Conservation (phyloP, 2,888 invertebrate genomes). For the Hirtodrosophila duncani region DNA sequence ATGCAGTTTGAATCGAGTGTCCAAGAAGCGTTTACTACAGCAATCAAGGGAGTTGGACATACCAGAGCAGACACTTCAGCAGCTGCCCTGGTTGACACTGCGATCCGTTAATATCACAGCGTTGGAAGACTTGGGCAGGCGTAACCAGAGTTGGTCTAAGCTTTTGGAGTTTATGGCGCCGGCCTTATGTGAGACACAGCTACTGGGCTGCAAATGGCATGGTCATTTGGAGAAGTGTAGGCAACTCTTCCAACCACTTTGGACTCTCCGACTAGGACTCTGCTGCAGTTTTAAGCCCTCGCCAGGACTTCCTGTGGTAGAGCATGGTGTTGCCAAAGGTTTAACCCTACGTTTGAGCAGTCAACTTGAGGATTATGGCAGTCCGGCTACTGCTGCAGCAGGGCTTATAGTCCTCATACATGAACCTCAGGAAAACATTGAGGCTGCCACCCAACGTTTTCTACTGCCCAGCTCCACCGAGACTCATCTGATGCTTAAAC, state of each 20-base stretch:
- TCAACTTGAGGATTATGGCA: conserved; percentile 81
- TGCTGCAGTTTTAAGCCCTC: conserved; percentile 85
- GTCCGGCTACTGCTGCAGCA: conserved; percentile 79
- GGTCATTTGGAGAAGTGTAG: conserved; percentile 80
- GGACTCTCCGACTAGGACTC: conserved; percentile 78
- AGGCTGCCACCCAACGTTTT: conserved; percentile 80
- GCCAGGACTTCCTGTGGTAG: conserved; percentile 79
- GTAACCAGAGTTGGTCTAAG: conserved; percentile 49
- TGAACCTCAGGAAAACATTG: conserved; percentile 81
- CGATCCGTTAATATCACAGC: neutral
- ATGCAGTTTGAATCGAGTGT: conserved; percentile 80
- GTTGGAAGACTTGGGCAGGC: neutral
- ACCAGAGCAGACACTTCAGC: conserved; percentile 20
- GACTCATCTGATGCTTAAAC: conserved; percentile 81
- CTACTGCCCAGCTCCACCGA: conserved; percentile 80
- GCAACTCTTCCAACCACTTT: conserved; percentile 79
- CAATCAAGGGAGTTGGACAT: conserved; percentile 77
- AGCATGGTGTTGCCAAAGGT: conserved; percentile 83
- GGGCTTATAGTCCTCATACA: conserved; percentile 83
- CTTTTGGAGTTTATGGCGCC: conserved; percentile 77
- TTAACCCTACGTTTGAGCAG: conserved; percentile 81
- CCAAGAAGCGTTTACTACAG: conserved; percentile 66
- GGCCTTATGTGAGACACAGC: conserved; percentile 79
- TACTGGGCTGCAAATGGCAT: conserved; percentile 82
- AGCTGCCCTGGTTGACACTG: conserved; percentile 52